Base-by-base conservation (phyloP, 2,113 vertebrate species). In the Ginglymostoma cirratum region DNA sequence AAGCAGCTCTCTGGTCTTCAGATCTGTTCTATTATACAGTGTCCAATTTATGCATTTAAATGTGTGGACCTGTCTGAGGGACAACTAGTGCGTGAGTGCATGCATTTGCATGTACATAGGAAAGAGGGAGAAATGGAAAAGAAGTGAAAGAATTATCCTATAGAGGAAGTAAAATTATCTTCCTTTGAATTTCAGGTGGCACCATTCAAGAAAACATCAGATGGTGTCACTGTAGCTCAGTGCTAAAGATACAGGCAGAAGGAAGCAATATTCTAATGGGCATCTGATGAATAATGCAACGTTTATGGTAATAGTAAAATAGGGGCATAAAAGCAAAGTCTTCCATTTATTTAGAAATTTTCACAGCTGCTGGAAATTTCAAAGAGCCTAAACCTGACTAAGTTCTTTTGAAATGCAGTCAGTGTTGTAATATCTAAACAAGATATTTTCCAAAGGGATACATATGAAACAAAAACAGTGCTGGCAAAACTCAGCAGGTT, bases 181-280 rank as follows among this genome's bases (percentile, higher is more conserved):
- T 38, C 30, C 61, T 65, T 92, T 92, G 17, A 92, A 66, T 92
- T 93, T 93, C 5, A 66, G 66, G n/a, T 67, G 61, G 61, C 89
- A 93, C 19, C 61, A 93, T 38, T 93, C 55, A 93, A 34, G 8
- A 93, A 66, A 93, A 93, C 17, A 67, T 93, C 89, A 93, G 34
- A n/a, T 93, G 89, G 61, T 93, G 89, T 93, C 30, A 93, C 61
- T 93, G 17, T 38, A 93, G 61, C 89, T 93, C 61, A 93, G 27
- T 61, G 66, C 55, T 66, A 5, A 93, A 67, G 61, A 93, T 93
- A 38, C 7, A 93, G n/a, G 1, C 89, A 92, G 55, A 61, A 92
- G 61, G 17, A 92, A 92, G 61, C 61, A 93, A 93, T 93, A 66
- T 38, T 61, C 19, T 66, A 38, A 67, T 48, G 38, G 89, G 34